Percentiles rank a stretch among this genome's conserved stretches.
phyloP scores from a whole-genome alignment of 1,140 invertebrate species.

The Lordiphosa mommai region DNA sequence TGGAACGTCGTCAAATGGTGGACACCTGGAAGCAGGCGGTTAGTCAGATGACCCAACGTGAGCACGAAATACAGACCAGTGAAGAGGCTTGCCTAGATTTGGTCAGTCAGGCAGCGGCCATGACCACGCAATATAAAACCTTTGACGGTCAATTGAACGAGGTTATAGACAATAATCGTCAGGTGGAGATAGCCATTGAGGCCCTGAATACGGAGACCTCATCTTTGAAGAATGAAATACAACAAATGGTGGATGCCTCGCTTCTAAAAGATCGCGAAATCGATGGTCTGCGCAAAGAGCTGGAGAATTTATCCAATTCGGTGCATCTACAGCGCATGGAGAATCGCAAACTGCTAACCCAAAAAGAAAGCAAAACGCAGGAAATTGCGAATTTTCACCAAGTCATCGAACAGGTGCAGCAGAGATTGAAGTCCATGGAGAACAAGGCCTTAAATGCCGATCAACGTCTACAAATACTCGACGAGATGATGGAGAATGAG shows the following conservation, averaged over 20 bases:
- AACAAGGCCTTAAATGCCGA: slow-evolving; percentile 58
- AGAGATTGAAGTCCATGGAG: slow-evolving; percentile 39
- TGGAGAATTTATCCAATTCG: slow-evolving; percentile 60
- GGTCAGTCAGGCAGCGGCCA: background rate
- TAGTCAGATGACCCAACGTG: slow-evolving; percentile 72
- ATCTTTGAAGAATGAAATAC: slow-evolving; percentile 56
- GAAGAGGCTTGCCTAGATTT: slow-evolving; percentile 43
- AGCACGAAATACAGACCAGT: slow-evolving; percentile 50
- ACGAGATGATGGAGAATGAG: slow-evolving; percentile 69
- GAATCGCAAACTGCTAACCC: slow-evolving; percentile 42
- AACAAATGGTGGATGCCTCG: slow-evolving; percentile 35
- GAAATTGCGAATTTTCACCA: slow-evolving; percentile 38
- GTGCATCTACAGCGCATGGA: slow-evolving; percentile 62
- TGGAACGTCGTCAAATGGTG: slow-evolving; percentile 71
- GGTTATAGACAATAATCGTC: slow-evolving; percentile 63
- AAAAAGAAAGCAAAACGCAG: slow-evolving; percentile 28
- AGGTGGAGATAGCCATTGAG: slow-evolving; percentile 59
- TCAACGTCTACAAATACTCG: slow-evolving; percentile 63
- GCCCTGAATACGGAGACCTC: slow-evolving; percentile 57
- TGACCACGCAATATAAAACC: slow-evolving; percentile 26
- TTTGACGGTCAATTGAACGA: slow-evolving; percentile 47
- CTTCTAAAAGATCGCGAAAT: slow-evolving; percentile 66
- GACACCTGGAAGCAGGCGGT: slow-evolving; percentile 78
- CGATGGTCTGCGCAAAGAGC: slow-evolving; percentile 48
- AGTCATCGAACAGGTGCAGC: slow-evolving; percentile 36